Base-by-base conservation (phyloP, 2,888 invertebrate species). In the Petrolisthes manimaculis region DNA sequence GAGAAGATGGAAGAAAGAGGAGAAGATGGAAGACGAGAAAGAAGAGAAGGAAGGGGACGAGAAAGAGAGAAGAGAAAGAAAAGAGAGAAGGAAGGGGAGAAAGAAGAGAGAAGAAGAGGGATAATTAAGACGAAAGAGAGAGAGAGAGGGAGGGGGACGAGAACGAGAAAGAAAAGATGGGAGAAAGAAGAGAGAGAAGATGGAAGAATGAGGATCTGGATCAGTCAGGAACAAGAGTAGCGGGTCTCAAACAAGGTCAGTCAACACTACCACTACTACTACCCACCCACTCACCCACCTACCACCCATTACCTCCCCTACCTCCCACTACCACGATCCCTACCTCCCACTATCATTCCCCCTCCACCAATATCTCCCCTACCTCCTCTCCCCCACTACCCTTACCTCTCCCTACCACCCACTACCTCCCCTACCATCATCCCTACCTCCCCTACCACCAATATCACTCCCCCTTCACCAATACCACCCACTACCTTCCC, bases 21-120 rank as follows among this genome's bases (percentile, higher is more conserved):
- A 61, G 18, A 3, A 18, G 61, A 61, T 9, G 61, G 14, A 14
- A 9, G 61, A 61, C 8, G 6, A 12, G 61, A 18, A 1, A 18
- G 61, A 61, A 24, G 24, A 69, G 61, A 51, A 83, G 71, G 67
- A 53, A 83, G 83, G 9, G 83, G 69, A 71, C 21, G 67, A 81
- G 61, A 9, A 21, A 56, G 80, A 18, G 18, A 61, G 1, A 3
- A 18, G 18, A 9, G 61, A 61, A 18, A 12, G 12, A 37, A 5
- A 6, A 37, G 5, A 5, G 51, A 6, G 0, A 14, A 18, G 80
- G 61, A 18, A 18, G 18, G 61, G 18, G 3, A 18, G 18, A 61
- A 61, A 12, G 61, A 61, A 18, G 18, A 18, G 3, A 18, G 18
- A 18, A 18, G 18, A 3, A 18, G 61, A 14, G 14, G 61, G 61